Percentiles rank a stretch among this genome's conserved stretches.
phyloP scores from a whole-genome alignment of 1,140 invertebrate species.

The Papilio aristodemus region DNA sequence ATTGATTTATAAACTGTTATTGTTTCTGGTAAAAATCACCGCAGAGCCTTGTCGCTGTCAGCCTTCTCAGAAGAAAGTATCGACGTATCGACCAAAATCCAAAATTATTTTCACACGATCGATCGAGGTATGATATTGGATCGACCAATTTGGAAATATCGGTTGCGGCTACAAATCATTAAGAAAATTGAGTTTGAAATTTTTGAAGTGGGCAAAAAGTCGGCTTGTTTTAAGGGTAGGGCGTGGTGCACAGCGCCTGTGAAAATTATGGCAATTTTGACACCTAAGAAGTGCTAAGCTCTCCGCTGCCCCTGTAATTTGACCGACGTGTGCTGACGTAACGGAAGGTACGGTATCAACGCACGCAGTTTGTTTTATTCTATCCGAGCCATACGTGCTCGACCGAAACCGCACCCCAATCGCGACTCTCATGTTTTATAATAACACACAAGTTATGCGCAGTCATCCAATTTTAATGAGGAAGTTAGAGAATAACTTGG shows the following conservation, averaged over 20 bases:
- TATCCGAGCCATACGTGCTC: conserved; percentile 49
- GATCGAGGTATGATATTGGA: conserved; percentile 62
- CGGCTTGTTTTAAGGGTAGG: conserved; percentile 65
- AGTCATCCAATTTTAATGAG: conserved; percentile 74
- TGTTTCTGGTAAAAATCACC: not conserved
- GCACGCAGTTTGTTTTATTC: conserved; percentile 45
- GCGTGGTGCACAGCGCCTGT: conserved; percentile 64
- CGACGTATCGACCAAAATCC: conserved; percentile 37
- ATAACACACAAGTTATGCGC: conserved; percentile 59
- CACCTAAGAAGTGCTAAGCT: conserved; percentile 77
- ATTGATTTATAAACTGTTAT: not conserved
- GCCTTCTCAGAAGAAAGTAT: conserved; percentile 28
- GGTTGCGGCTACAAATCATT: conserved; percentile 75
- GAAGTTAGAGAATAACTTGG: conserved; percentile 48
- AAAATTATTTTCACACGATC: conserved; percentile 74
- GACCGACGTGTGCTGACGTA: conserved; percentile 56
- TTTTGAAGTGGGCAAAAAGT: conserved; percentile 69
- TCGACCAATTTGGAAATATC: conserved; percentile 74
- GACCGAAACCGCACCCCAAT: conserved; percentile 49
- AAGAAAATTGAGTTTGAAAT: conserved; percentile 72
- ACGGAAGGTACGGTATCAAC: conserved; percentile 37
- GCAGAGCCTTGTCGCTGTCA: not conserved
- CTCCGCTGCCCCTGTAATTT: conserved; percentile 72
- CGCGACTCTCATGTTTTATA: conserved; percentile 72
- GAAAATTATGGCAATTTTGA: conserved; percentile 79